Evolutionary conservation across 2,888 invertebrate genomes (phyloP).

Genomic region (Buathra laborator): DNA sequence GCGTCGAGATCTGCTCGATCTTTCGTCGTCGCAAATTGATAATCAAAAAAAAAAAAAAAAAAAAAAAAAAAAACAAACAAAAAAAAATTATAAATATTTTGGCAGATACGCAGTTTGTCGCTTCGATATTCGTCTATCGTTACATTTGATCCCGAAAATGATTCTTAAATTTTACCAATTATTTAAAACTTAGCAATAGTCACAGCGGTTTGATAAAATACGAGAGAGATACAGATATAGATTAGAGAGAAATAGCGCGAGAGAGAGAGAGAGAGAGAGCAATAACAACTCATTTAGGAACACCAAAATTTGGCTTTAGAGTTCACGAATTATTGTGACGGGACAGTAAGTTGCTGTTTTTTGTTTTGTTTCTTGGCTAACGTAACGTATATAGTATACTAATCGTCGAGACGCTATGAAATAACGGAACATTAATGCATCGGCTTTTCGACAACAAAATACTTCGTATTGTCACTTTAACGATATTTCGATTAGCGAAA

Average conservation of each 20-base stretch:
- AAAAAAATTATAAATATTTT: slow-evolving; percentile 73
- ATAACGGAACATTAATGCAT: slow-evolving; percentile 51
- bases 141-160: slow-evolving; percentile 76
- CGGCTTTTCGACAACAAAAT: slow-evolving; percentile 36
- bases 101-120: slow-evolving; percentile 66
- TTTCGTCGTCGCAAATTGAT: slow-evolving; percentile 24
- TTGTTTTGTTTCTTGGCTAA: slow-evolving; percentile 57
- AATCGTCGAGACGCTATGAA: slow-evolving; percentile 41
- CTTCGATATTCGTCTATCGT: slow-evolving; percentile 50
- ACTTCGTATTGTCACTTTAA: slow-evolving; percentile 39
- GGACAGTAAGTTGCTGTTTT: slow-evolving; percentile 52
- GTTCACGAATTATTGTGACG: slow-evolving; percentile 61
- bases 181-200: slow-evolving; percentile 78
- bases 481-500: background rate
- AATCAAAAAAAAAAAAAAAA: slow-evolving; percentile 63
- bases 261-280: slow-evolving; percentile 70
- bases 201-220: slow-evolving; percentile 77
- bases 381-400: slow-evolving; percentile 55
- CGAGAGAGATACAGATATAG: slow-evolving; percentile 57
- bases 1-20: slow-evolving; percentile 39
- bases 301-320: slow-evolving; percentile 71
- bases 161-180: slow-evolving; percentile 74
- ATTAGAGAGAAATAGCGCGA: slow-evolving; percentile 43
- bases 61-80: slow-evolving; percentile 52
- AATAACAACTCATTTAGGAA: slow-evolving; percentile 74